Evolutionary conservation across 2,888 invertebrate species (phyloP).

Genomic region (Autographa gamma): DNA sequence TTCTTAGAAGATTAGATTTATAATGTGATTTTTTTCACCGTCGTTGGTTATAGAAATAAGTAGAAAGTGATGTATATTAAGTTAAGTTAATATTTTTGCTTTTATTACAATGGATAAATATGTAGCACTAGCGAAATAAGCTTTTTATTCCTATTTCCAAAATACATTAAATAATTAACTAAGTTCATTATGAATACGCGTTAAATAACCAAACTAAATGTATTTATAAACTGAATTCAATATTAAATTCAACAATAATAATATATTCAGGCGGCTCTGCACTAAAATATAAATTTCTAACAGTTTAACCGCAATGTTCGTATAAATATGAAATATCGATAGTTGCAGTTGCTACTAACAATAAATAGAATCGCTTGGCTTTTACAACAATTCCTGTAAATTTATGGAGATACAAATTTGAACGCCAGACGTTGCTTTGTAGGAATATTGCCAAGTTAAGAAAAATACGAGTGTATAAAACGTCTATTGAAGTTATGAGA

Average conservation of each 20-base stretch:
- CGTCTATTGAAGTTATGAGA: conserved; percentile 37
- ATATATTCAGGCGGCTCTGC: conserved; percentile 28
- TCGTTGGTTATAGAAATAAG: not conserved
- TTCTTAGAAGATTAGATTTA: not conserved
- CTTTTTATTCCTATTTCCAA: not conserved
- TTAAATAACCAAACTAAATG: not conserved
- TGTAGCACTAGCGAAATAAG: not conserved
- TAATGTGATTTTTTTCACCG: not conserved
- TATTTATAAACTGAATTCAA: not conserved
- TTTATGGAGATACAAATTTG: conserved; percentile 79
- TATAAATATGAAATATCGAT: conserved; percentile 59
- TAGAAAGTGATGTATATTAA: not conserved
- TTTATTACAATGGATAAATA: too few species aligned
- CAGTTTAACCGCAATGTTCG: conserved; percentile 48
- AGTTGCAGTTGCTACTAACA: conserved; percentile 58
- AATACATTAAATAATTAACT: not conserved
- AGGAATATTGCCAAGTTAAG: conserved; percentile 57
- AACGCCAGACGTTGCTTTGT: conserved; percentile 62
- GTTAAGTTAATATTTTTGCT: too few species aligned
- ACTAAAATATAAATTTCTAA: conserved; percentile 44
- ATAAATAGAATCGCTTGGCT: conserved; percentile 61
- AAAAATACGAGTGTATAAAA: conserved; percentile 49
- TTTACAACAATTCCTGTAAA: conserved; percentile 71
- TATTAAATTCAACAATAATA: not conserved
- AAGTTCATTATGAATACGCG: not conserved